Evolutionary conservation across 2,113 vertebrate genomes (phyloP).

Genomic region (Castor canadensis): DNA sequence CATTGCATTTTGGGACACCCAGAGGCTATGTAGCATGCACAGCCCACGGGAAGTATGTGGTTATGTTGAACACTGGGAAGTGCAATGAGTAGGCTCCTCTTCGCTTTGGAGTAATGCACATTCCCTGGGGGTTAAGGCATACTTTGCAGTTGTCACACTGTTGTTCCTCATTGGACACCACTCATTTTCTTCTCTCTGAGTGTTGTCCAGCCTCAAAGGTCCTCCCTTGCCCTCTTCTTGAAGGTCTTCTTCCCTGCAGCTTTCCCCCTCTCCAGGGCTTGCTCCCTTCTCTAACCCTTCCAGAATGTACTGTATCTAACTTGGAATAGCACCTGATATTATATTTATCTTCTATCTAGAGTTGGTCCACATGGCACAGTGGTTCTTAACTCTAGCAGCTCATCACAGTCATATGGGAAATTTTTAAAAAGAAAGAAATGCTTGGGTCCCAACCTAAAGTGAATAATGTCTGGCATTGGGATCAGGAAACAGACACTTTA

Average conservation of each 20-base stretch:
- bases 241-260: background rate
- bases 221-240: background rate
- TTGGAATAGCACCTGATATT: background rate
- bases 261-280: background rate
- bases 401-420: background rate
- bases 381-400: background rate
- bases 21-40: background rate
- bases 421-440: background rate
- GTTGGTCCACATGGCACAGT: background rate
- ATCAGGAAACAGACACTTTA: background rate
- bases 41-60: background rate
- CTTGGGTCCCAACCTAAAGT: background rate
- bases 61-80: background rate
- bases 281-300: background rate
- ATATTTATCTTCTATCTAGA: background rate
- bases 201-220: background rate
- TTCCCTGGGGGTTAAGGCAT: background rate
- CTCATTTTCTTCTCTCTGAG: background rate
- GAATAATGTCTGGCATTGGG: background rate
- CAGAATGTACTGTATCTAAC: background rate
- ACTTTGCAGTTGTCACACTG: background rate
- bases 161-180: background rate
- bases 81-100: fast-evolving
- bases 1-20: background rate
- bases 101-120: background rate